Evolutionary conservation across 2,113 vertebrate species (phyloP).

Genomic region (Chroicocephalus ridibundus): DNA sequence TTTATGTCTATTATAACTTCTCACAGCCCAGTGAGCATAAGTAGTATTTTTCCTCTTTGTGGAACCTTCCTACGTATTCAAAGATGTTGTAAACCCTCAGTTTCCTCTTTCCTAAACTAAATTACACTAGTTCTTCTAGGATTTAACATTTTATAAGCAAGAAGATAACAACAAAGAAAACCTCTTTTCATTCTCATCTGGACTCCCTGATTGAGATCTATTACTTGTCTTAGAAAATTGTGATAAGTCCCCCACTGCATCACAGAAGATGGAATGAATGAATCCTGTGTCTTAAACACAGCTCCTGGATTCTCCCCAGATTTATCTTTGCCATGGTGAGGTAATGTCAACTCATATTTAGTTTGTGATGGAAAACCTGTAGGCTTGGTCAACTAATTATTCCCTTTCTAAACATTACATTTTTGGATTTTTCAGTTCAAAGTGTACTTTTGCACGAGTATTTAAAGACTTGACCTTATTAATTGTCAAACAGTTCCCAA

Average conservation of each 20-base stretch:
- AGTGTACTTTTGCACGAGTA: neutral
- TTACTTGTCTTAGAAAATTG: neutral
- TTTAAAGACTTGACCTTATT: neutral
- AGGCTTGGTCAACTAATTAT: neutral
- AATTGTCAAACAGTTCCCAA: neutral
- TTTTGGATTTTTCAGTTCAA: neutral
- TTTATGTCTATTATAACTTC: neutral
- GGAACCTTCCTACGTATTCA: neutral
- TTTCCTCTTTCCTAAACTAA: neutral
- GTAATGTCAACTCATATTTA: neutral
- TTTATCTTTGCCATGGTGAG: neutral
- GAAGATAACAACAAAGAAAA: neutral
- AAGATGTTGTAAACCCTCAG: neutral
- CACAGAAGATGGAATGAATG: neutral
- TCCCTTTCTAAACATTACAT: neutral
- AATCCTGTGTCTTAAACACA: neutral
- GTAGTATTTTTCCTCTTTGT: neutral
- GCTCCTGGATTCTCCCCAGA: neutral
- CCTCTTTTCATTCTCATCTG: neutral
- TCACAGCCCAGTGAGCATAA: neutral
- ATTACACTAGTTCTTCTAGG: neutral
- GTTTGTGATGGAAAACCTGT: neutral
- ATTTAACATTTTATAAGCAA: neutral
- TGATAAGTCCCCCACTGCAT: neutral
- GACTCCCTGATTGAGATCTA: neutral